Conservation (phyloP, 2,113 vertebrate genomes). For the Tympanuchus pallidicinctus region DNA sequence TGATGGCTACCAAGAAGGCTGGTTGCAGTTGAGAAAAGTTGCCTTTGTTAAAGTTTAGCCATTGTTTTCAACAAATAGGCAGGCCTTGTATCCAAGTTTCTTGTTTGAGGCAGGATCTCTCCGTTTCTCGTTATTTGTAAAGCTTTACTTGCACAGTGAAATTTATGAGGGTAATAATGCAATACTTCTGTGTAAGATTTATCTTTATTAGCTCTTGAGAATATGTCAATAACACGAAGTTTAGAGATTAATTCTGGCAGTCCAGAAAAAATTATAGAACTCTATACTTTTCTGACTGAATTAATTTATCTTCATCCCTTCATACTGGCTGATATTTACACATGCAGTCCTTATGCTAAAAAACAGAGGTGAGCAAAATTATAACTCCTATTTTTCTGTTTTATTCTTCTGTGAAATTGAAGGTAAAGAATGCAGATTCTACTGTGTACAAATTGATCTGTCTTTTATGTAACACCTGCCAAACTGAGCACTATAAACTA, state of each 20-base stretch:
- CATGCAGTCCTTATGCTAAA: not conserved
- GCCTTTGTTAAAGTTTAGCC: not conserved
- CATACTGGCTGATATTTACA: not conserved
- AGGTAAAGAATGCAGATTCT: not conserved
- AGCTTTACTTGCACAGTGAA: not conserved
- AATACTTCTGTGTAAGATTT: not conserved
- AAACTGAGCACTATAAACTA: slow-evolving; percentile 7
- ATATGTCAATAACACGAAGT: not conserved
- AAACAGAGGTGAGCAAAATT: not conserved
- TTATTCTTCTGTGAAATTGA: not conserved
- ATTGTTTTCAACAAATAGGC: not conserved
- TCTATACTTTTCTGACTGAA: not conserved
- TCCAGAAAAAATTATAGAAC: not conserved
- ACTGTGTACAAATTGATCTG: not conserved
- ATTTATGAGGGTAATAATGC: not conserved
- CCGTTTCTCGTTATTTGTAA: not conserved
- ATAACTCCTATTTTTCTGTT: not conserved
- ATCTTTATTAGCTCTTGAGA: not conserved
- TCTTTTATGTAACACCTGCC: not conserved
- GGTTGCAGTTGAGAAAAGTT: not conserved
- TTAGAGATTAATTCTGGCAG: not conserved
- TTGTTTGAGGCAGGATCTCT: not conserved
- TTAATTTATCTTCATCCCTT: not conserved
- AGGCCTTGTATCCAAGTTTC: not conserved
- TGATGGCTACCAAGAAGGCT: not conserved